phyloP scores from a whole-genome alignment of 2,888 invertebrate species.

The Brachypterus glaber region DNA sequence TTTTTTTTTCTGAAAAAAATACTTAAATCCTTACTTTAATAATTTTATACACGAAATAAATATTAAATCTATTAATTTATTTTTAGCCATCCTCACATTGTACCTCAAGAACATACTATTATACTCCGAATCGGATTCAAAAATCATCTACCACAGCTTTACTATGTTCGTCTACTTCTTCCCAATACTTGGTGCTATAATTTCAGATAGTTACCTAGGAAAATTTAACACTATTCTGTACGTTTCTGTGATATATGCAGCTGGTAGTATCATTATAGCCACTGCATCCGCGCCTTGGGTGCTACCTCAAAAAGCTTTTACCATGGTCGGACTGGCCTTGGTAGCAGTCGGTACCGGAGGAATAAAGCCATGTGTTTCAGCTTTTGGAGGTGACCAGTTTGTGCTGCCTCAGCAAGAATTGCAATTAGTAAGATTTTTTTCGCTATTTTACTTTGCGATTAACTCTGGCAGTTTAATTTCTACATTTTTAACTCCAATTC shows the following conservation, averaged over 20 bases:
- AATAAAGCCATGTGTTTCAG: constrained; percentile 91
- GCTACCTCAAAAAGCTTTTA: constrained; percentile 44
- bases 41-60: too few species aligned
- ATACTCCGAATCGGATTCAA: constrained; percentile 65
- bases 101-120: constrained; percentile 74
- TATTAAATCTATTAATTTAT: too few species aligned
- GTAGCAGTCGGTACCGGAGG: constrained; percentile 90
- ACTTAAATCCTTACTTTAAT: too few species aligned
- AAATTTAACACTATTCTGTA: constrained; percentile 86
- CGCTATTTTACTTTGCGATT: constrained; percentile 89
- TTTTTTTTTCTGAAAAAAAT: too few species aligned
- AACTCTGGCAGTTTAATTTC: constrained; percentile 86
- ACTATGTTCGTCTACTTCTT: constrained; percentile 84
- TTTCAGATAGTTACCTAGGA: constrained; percentile 88
- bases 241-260: constrained; percentile 76
- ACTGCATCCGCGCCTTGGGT: constrained; percentile 52
- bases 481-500: constrained; percentile 76
- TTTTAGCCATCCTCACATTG: constrained; percentile 81
- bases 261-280: constrained; percentile 73
- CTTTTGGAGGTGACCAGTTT: constrained; percentile 95
- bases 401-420: constrained; percentile 66
- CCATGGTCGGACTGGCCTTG: constrained; percentile 54
- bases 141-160: constrained; percentile 82
- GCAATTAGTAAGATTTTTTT: constrained; percentile 82
- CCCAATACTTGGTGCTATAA: constrained; percentile 81